phyloP scores from a whole-genome alignment of 2,888 invertebrate genomes.

The Conomelus anceps region DNA sequence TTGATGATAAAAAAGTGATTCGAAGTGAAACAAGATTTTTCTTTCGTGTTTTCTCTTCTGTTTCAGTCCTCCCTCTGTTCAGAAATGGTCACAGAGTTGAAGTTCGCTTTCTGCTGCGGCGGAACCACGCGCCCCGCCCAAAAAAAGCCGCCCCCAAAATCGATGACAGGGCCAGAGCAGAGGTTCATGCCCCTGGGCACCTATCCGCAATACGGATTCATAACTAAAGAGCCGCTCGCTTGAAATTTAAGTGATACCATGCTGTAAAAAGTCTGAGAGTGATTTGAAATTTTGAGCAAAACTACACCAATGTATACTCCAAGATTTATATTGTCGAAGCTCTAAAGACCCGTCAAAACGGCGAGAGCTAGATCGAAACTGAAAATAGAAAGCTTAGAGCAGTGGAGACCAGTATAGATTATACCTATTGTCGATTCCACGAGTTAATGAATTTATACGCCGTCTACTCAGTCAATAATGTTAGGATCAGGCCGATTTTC shows the following conservation, averaged over 20 bases:
- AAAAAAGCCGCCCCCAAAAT: conserved; percentile 38
- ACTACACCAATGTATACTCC: neutral
- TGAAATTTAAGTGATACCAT: conserved; percentile 12
- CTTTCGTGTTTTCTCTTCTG: conserved; percentile 4
- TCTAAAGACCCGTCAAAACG: neutral
- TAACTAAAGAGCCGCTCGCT: conserved; percentile 44
- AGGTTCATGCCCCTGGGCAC: conserved; percentile 48
- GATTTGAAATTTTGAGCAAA: neutral
- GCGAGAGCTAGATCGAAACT: neutral
- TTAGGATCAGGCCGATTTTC: no score
- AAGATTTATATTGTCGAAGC: neutral
- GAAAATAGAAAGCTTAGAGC: no score
- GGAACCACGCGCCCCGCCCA: conserved; percentile 50
- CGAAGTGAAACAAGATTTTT: neutral
- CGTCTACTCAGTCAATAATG: no score
- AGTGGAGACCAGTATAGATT: no score
- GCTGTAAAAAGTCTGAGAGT: neutral
- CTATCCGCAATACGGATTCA: conserved; percentile 59
- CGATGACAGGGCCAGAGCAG: conserved; percentile 38
- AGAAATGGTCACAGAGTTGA: conserved; percentile 66
- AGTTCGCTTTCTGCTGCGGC: conserved; percentile 60
- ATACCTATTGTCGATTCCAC: no score
- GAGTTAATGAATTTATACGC: no score
- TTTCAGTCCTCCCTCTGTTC: conserved; percentile 62
- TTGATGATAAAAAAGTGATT: no score